Evolutionary conservation across 2,797 vertebrate genomes (phyloP).

Genomic region (Pseudomugil tenellus): DNA sequence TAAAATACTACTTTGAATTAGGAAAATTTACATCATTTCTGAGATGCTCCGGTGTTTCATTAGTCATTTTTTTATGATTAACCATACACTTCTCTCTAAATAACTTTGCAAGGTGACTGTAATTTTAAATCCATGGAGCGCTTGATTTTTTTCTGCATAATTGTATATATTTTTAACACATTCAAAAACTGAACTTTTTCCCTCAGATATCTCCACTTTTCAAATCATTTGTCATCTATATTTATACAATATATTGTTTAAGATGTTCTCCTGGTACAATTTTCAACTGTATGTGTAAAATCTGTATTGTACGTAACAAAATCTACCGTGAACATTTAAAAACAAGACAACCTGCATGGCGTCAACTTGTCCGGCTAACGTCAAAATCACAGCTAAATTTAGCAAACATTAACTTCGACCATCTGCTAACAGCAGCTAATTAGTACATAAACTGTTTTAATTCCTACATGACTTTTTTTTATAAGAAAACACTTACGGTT

Average conservation of each 20-base stretch:
- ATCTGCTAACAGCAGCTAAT: conserved; percentile 11
- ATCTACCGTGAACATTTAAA: no score
- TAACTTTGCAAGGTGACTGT: background rate
- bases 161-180: no score
- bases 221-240: no score
- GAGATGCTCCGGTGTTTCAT: no score
- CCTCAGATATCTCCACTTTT: no score
- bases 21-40: background rate
- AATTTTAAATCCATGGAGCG: background rate
- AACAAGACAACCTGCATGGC: background rate
- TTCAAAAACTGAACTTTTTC: no score
- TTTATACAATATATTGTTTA: background rate
- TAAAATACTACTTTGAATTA: background rate
- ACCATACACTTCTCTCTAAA: background rate
- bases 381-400: background rate
- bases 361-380: background rate
- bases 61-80: background rate
- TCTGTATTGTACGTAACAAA: background rate
- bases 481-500: background rate
- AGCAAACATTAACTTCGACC: conserved; percentile 13
- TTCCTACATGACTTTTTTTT: background rate
- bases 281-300: background rate
- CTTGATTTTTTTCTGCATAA: background rate
- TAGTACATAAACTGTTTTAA: background rate
- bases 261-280: background rate